Conservation (phyloP, 2,797 vertebrate species). For the Poeciliopsis gracilis region DNA sequence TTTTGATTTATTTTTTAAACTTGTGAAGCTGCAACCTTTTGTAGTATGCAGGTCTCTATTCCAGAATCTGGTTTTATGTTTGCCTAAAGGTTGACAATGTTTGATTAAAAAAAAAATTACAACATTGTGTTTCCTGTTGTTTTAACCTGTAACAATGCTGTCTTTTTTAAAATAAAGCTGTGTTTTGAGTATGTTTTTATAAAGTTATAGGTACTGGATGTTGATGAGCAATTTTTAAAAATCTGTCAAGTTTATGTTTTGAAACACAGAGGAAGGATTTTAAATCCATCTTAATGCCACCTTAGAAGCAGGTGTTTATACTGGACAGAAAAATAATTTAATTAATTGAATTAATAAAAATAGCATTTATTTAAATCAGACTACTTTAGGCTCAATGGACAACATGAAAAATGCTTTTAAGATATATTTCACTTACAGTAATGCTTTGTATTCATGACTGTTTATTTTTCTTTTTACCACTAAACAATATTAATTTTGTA, state of each 20-base stretch:
- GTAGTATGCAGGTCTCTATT: slow-evolving; percentile 51
- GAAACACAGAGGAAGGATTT: background rate
- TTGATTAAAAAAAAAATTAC: slow-evolving; percentile 72
- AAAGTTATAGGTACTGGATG: slow-evolving; percentile 15
- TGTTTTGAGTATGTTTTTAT: slow-evolving; percentile 65
- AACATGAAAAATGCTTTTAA: background rate
- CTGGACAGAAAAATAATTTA: background rate
- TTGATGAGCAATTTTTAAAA: background rate
- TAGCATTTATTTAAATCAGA: background rate
- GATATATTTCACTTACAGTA: background rate
- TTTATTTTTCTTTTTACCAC: background rate
- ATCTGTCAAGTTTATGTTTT: background rate
- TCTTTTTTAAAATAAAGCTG: slow-evolving; percentile 70
- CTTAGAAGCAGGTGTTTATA: background rate
- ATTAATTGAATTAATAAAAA: background rate
- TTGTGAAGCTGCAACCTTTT: slow-evolving; percentile 52
- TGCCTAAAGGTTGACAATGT: slow-evolving; percentile 54
- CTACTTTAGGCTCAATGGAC: background rate
- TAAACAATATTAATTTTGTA: background rate
- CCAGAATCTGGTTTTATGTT: slow-evolving; percentile 69
- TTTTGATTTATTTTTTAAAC: slow-evolving; percentile 46
- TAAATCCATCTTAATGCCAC: background rate
- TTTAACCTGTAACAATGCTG: slow-evolving; percentile 69
- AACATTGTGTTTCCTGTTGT: slow-evolving; percentile 66
- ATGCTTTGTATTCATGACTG: background rate